Percentiles rank a stretch among this genome's conserved stretches.
Conservation (phyloP, 2,797 vertebrate genomes). For the Centroberyx gerrardi region DNA sequence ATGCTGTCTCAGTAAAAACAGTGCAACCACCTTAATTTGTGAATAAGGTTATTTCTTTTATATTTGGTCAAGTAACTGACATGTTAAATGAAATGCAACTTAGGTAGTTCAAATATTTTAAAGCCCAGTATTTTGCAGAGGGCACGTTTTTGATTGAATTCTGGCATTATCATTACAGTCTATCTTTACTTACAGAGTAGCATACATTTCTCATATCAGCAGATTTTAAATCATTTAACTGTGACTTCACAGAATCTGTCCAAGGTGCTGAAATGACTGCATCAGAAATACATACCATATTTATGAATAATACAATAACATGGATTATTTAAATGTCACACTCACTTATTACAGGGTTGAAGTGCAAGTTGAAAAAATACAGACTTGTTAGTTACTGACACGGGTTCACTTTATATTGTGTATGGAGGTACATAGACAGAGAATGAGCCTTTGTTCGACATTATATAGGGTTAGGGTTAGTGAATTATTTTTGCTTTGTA, state of each 20-base stretch:
- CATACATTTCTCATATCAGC: not conserved
- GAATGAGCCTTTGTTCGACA: too few species aligned
- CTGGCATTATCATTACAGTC: not conserved
- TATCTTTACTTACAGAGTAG: not conserved
- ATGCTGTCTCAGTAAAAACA: too few species aligned
- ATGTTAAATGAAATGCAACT: not conserved
- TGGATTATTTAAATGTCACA: slow-evolving; percentile 2
- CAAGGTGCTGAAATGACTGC: slow-evolving; percentile 4
- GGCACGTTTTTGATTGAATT: not conserved
- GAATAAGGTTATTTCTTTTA: not conserved
- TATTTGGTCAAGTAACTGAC: too few species aligned
- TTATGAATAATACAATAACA: not conserved
- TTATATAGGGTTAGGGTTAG: too few species aligned
- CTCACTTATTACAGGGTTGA: too few species aligned
- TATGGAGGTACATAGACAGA: too few species aligned
- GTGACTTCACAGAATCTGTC: not conserved
- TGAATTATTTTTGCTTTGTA: too few species aligned
- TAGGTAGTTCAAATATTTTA: not conserved
- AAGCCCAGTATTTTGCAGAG: not conserved
- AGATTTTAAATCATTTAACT: not conserved
- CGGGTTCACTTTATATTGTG: too few species aligned
- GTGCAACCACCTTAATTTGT: not conserved
- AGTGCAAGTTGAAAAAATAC: too few species aligned
- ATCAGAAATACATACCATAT: slow-evolving; percentile 1
- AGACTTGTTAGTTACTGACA: too few species aligned